These are phyloP conservation scores for Adelphocoris suturalis DNA, from an alignment of 2,888 invertebrate genomes.

Conservation along the genomic window DNA sequence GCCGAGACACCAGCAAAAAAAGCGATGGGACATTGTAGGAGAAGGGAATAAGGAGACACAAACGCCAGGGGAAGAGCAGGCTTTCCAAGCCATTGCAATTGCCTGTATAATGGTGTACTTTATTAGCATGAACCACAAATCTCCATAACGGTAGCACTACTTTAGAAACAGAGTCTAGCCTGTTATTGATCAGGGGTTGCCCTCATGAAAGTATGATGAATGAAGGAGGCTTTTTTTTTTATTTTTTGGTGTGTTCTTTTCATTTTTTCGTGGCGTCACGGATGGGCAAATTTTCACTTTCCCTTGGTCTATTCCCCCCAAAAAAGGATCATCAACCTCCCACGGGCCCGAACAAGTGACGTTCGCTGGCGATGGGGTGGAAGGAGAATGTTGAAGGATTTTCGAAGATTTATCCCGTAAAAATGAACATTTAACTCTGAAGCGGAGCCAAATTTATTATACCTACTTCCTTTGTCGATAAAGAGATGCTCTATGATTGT, in stretches of 20 bases:
- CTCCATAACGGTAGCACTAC: conserved; percentile 66
- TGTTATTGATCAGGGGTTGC: conserved; percentile 53
- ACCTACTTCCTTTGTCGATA: too few species aligned
- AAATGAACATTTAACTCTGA: too few species aligned
- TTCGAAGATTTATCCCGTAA: too few species aligned
- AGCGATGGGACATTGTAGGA: neutral
- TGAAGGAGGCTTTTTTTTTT: conserved; percentile 26
- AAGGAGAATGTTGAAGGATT: too few species aligned
- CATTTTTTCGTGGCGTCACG: conserved; percentile 40
- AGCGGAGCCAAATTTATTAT: too few species aligned
- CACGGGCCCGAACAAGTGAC: neutral
- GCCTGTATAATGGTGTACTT: conserved; percentile 65
- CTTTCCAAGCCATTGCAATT: conserved; percentile 69
- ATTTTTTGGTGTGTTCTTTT: conserved; percentile 6
- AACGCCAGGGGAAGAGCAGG: conserved; percentile 46
- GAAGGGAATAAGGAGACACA: conserved; percentile 10
- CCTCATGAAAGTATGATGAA: conserved; percentile 67
- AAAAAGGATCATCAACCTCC: conserved; percentile 22
- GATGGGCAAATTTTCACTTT: conserved; percentile 26
- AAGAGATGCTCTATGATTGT: too few species aligned
- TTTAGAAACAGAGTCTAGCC: conserved; percentile 31
- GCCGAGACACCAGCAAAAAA: neutral
- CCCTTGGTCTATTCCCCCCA: neutral
- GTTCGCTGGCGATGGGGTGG: neutral
- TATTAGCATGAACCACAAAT: conserved; percentile 64